Base-by-base conservation (phyloP, 2,888 invertebrate species). In the Troilus luridus region DNA sequence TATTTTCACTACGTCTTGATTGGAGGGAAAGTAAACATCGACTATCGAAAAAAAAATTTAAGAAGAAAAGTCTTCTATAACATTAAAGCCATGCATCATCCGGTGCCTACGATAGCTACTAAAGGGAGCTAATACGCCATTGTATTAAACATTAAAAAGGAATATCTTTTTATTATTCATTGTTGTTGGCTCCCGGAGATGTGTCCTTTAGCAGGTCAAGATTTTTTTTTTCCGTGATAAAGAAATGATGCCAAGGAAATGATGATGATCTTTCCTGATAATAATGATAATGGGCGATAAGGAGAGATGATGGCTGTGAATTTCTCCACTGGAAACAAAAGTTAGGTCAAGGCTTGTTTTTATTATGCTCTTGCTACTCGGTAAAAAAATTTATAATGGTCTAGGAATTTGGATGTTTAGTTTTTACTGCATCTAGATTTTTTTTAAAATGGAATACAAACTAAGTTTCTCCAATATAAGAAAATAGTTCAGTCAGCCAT, bases 161-260 rank as follows among this genome's bases (percentile, higher is more conserved):
- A n/a, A 58, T n/a, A n/a, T 56, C n/a, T n/a, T 58, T 67, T 85
- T 58, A 85, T 56, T 56, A n/a, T 85, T 56, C 85, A 54, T 24
- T 54, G 54, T 54, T 54, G 19, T 0, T 54, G 41, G 41, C 41
- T 21, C 1, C 21, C 67, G 24, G 8, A 17, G 19, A 2, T 41
- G 9, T 21, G 56, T 9, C 85, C 85, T 6, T 11, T 3, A 21
- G 56, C 1, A 54, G 81, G 41, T 12, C 3, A 17, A 11, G 21
- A 56, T 8, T 85, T n/a, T 85, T 85, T 58, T 85, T 85, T 85
- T 14, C n/a, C 12, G 2, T 58, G 85, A 85, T 85, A 85, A 58
- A 85, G 58, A 56, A 85, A 85, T 3, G 54, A 19, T 85, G 85
- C 85, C 85, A 85, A 85, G 85, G 85, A 54, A 85, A n/a, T 85